Evolutionary conservation across 2,888 invertebrate genomes (phyloP).

Genomic region (Biston betularia): DNA sequence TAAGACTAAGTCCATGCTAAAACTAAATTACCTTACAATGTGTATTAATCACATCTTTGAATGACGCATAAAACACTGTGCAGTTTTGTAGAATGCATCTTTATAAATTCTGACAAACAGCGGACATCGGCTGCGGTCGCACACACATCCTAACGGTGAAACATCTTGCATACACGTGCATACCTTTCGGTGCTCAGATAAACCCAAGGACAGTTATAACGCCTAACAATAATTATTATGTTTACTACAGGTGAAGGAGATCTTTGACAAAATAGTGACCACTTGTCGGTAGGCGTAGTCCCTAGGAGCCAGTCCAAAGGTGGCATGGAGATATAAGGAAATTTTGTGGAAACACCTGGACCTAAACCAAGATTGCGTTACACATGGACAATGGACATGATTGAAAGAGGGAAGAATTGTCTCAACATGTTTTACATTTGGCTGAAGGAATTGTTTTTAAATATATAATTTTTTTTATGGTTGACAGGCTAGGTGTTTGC

Average conservation of each 20-base stretch:
- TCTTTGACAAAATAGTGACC: no score
- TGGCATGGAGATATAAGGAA: no score
- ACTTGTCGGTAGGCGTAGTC: no score
- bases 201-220: slow-evolving; percentile 1
- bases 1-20: background rate
- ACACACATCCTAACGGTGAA: slow-evolving; percentile 27
- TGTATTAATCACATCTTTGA: slow-evolving; percentile 2
- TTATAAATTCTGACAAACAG: slow-evolving; percentile 10
- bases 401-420: no score
- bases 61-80: slow-evolving; percentile 16
- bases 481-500: no score
- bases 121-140: background rate
- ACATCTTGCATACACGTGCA: slow-evolving; percentile 14
- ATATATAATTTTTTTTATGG: no score
- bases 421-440: no score
- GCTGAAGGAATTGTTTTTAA: no score
- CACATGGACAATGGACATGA: no score
- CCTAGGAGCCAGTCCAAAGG: no score
- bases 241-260: background rate
- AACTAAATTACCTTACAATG: background rate
- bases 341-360: no score
- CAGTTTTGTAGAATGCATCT: slow-evolving; percentile 23
- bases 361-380: background rate
- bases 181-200: slow-evolving; percentile 4
- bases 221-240: background rate